Base-by-base conservation (phyloP, 2,888 invertebrate genomes). In the Andrena chrysosceles region DNA sequence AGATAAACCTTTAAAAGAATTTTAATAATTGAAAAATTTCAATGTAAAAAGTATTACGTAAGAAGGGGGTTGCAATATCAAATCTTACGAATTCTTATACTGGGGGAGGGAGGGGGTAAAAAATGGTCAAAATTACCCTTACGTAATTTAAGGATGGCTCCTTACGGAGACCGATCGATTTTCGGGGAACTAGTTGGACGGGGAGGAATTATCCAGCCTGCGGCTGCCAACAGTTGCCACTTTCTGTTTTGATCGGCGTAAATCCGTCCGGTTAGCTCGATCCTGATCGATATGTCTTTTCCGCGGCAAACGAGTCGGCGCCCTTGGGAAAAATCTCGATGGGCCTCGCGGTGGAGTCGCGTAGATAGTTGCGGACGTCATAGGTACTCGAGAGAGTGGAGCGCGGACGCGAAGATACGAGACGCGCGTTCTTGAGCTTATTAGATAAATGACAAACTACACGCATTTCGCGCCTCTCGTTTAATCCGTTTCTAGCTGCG, bases 351-450 rank as follows among this genome's bases (percentile, higher is more conserved):
- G 52, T 52, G 13, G 20, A 31, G 66, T 48, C 52, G 35, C 62
- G 42, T 35, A 59, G 66, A 77, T 66, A 78, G 63, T 75, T 69
- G 31, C 67, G 26, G 20, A 48, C 26, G 20, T 48, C 29, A 6
- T 33, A 35, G 35, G 7, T 31, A 64, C 59, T 54, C 62, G 60
- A 52, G 73, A 52, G 56, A 33, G 63, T n/a, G 72, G 73, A 59
- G 59, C 59, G 23, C 16, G 60, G 59, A 75, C 63, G 7, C 66
- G 59, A 13, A 69, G 68, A 63, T 62, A 81, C 31, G 35, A 60
- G 63, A 59, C 54, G 70, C 31, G 49, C 74, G 66, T 75, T 74
- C 71, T 77, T 82, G 77, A 82, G 71, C 68, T 75, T 78, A 74
- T 77, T 84, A 77, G 74, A 77, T 77, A 82, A 82, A 78, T 74